These are phyloP conservation scores for Paraplagusia blochii DNA, from an alignment of 2,113 vertebrate species.

Conservation along the genomic window DNA sequence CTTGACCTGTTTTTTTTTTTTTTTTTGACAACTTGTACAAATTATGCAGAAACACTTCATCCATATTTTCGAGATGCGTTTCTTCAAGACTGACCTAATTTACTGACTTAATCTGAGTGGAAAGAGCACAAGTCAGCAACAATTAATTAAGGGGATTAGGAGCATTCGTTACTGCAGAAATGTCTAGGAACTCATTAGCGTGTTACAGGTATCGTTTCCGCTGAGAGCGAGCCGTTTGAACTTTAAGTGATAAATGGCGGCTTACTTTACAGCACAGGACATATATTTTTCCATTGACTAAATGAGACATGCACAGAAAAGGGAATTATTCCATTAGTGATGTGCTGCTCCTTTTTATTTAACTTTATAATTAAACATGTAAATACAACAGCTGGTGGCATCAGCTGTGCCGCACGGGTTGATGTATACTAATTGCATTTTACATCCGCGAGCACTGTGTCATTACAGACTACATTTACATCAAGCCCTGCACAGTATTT, in stretches of 20 bases:
- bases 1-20: background rate
- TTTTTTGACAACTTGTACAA: constrained; percentile 55
- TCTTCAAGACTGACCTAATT: constrained; percentile 63
- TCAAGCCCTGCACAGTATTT: constrained; percentile 35
- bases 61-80: constrained; percentile 42
- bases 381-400: constrained; percentile 31
- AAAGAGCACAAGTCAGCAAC: constrained; percentile 65
- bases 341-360: constrained; percentile 55
- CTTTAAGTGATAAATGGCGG: constrained; percentile 66
- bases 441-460: constrained; percentile 42
- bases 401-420: constrained; percentile 30
- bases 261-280: constrained; percentile 40
- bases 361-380: constrained; percentile 41
- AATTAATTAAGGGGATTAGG: constrained; percentile 81
- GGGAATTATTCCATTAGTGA: constrained; percentile 54
- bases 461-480: constrained; percentile 43
- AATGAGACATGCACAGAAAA: constrained; percentile 58
- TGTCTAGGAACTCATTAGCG: constrained; percentile 68
- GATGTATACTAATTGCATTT: constrained; percentile 44
- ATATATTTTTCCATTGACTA: constrained; percentile 53
- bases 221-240: constrained; percentile 65
- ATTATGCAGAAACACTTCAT: constrained; percentile 46
- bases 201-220: constrained; percentile 72
- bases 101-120: constrained; percentile 60
- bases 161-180: constrained; percentile 77